Evolutionary conservation across 2,113 vertebrate species (phyloP).

Genomic region (Eptesicus fuscus): DNA sequence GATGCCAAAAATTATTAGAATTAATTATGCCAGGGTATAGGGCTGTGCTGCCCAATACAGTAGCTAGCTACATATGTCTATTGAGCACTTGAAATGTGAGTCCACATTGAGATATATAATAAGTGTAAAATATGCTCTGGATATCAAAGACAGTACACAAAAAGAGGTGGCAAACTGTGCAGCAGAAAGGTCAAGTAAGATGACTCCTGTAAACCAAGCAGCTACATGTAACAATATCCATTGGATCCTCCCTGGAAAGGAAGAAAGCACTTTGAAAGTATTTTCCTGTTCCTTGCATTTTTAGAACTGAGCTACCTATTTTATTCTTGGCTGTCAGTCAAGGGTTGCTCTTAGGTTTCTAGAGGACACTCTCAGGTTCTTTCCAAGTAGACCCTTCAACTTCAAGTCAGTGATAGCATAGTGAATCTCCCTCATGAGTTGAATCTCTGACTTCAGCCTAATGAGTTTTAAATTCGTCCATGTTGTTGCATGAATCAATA

Average conservation of each 20-base stretch:
- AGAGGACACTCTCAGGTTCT: not conserved
- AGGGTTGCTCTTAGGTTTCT: not conserved
- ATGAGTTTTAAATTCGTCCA: not conserved
- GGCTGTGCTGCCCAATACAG: not conserved
- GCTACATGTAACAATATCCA: not conserved
- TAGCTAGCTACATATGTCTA: not conserved
- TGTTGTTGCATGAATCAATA: not conserved
- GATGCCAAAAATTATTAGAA: not conserved
- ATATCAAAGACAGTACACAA: not conserved
- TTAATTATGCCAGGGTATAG: not conserved
- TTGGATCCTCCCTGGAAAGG: not conserved
- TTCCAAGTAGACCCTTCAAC: not conserved
- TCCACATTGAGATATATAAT: not conserved
- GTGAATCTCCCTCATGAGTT: not conserved
- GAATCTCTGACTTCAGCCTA: not conserved
- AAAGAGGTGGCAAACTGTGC: not conserved
- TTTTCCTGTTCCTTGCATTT: not conserved
- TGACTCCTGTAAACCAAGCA: not conserved
- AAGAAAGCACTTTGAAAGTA: not conserved
- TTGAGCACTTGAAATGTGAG: not conserved
- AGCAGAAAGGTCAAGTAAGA: not conserved
- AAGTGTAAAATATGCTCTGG: not conserved
- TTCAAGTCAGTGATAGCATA: not conserved
- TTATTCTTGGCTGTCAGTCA: not conserved
- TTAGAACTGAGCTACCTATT: not conserved